Conservation (phyloP, 2,113 vertebrate species). For the Thymallus thymallus region DNA sequence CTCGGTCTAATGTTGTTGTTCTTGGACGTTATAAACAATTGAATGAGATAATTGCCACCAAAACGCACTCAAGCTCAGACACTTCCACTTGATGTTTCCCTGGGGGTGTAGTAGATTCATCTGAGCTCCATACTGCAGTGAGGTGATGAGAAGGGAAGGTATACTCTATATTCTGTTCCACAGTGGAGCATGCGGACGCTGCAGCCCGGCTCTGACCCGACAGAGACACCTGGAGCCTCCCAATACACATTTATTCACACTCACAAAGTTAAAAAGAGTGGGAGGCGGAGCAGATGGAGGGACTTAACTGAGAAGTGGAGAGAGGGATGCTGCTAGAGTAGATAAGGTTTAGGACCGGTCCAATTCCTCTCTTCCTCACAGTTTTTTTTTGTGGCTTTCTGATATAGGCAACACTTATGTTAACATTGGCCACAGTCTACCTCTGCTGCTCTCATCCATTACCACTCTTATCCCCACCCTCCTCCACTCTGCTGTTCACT, state of each 20-base stretch:
- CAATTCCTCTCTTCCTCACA: background rate
- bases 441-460: background rate
- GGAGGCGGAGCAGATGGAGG: slow-evolving; percentile 32
- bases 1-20: background rate
- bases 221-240: slow-evolving; percentile 30
- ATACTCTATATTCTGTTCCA: slow-evolving; percentile 3
- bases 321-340: slow-evolving; percentile 20
- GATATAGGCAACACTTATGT: background rate
- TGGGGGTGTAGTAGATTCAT: too few species aligned
- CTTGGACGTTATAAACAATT: background rate
- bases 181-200: slow-evolving; percentile 4
- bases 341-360: too few species aligned
- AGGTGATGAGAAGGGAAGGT: background rate
- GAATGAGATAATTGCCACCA: too few species aligned
- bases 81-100: background rate
- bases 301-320: slow-evolving; percentile 20
- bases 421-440: background rate
- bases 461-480: slow-evolving; percentile 19
- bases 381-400: background rate
- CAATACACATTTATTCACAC: slow-evolving; percentile 2
- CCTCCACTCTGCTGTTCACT: slow-evolving; percentile 2
- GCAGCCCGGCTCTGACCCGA: slow-evolving; percentile 45
- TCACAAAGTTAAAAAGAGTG: too few species aligned
- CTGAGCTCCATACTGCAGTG: too few species aligned
- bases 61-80: too few species aligned